Evolutionary conservation across 1,140 invertebrate genomes (phyloP), one percentile per base, ranked within the genome.

Genomic region (Drosophila pectinifera): DNA sequence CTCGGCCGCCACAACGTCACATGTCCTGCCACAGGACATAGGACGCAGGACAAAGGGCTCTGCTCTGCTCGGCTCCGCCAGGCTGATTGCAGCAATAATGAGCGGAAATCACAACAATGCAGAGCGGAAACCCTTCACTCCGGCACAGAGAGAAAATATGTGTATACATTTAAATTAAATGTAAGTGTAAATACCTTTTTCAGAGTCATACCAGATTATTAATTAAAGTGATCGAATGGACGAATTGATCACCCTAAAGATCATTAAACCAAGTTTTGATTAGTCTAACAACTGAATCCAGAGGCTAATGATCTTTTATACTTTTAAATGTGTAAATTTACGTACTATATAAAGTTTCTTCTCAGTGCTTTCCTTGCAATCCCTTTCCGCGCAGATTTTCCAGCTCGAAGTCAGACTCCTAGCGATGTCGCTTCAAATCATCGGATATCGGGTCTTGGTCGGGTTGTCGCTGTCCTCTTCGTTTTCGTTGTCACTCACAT

Each of bases 81-180:
- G 78, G 31, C 64, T 83, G 83, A 88, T 88, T 88, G 83, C 79
- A 76, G 76, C 72, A 80, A 88, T 88, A 88, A 88, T 88, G 83
- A 88, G 84, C 83, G 75, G 72, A 80, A 83, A 84, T 83, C 70
- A 68, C 64, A 83, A 84, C 70, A 79, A 70, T 78, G 63, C 51
- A 51, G 10, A 51, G n/a, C 59, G 64, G 31, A 68, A 65, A 51
- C 53, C 80, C 73, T 54, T 41, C 56, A 43, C 48, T 51, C 69
- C 24, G 42, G 49, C 73, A 78, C 73, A 55, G 57, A 20, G 26
- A 45, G 45, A 63, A 53, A 69, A 45, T n/a, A n/a, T n/a, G n/a
- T n/a, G n/a, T 34, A 13, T 34, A 34, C 13, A 4, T 34, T 31
- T 31, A 28, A 28, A 8, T 28, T 8, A 28, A 28, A n/a, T n/a